Evolutionary conservation across 1,140 invertebrate species (phyloP).

Genomic region (Sitophilus oryzae): DNA sequence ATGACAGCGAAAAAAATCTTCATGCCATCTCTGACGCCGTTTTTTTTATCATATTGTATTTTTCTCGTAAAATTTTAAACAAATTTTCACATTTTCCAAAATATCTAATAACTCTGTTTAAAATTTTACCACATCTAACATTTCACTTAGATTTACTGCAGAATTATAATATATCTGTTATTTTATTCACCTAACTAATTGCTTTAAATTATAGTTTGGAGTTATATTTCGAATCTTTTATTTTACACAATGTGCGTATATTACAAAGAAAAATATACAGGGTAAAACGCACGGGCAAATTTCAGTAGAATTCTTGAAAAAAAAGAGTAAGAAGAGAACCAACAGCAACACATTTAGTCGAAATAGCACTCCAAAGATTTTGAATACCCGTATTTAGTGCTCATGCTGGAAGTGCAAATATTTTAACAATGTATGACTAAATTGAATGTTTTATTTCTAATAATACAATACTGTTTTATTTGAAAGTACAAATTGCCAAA

Average conservation of each 20-base stretch:
- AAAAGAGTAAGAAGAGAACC: neutral
- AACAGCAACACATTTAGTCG: neutral
- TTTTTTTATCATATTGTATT: too few species aligned
- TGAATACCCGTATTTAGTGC: neutral
- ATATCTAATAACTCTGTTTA: neutral
- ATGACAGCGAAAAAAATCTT: too few species aligned
- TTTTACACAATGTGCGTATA: too few species aligned
- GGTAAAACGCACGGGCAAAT: too few species aligned
- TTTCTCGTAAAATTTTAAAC: too few species aligned
- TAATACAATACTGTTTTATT: too few species aligned
- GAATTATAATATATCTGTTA: neutral
- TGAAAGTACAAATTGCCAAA: too few species aligned
- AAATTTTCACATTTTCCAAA: neutral
- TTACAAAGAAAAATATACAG: too few species aligned
- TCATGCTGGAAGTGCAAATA: neutral
- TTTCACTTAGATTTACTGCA: neutral
- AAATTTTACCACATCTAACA: neutral
- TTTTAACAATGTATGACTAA: neutral
- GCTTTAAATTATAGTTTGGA: neutral
- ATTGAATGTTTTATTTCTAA: too few species aligned
- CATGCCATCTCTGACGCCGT: too few species aligned
- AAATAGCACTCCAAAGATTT: neutral
- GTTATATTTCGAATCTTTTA: neutral
- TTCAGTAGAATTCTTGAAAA: neutral
- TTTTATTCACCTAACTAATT: neutral